phyloP scores from a whole-genome alignment of 2,888 invertebrate genomes.

The Rhamnusium bicolor region DNA sequence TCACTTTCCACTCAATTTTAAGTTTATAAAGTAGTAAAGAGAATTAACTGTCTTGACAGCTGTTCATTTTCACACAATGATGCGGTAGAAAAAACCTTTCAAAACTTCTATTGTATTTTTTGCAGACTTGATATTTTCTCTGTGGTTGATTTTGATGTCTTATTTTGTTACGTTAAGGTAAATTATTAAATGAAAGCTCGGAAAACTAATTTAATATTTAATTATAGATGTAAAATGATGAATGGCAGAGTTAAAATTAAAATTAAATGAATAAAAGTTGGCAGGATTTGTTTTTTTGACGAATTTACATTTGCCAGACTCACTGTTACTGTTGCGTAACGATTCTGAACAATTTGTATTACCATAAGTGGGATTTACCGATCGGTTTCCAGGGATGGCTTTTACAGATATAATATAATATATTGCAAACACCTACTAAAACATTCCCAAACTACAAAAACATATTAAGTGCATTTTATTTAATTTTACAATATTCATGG shows the following conservation, averaged over 20 bases:
- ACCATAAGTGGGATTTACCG: too few species aligned
- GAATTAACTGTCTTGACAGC: neutral
- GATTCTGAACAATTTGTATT: too few species aligned
- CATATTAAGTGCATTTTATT: too few species aligned
- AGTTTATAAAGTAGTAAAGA: neutral
- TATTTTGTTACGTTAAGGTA: neutral
- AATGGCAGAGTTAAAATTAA: too few species aligned
- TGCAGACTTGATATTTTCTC: neutral
- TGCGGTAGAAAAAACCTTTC: neutral
- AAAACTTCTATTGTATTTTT: neutral
- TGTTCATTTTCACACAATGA: slow-evolving; percentile 9
- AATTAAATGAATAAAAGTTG: neutral
- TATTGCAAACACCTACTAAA: too few species aligned
- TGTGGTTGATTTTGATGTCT: neutral
- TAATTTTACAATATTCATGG: too few species aligned
- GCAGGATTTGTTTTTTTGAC: too few species aligned
- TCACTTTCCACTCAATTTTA: neutral
- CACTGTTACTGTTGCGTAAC: too few species aligned
- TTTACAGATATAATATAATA: too few species aligned
- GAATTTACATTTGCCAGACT: too few species aligned
- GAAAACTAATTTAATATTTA: neutral
- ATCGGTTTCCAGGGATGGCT: too few species aligned
- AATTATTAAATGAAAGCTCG: neutral
- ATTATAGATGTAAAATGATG: neutral
- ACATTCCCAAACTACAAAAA: too few species aligned